phyloP scores from a whole-genome alignment of 1,140 invertebrate genomes.

The Drosophila virilis region DNA sequence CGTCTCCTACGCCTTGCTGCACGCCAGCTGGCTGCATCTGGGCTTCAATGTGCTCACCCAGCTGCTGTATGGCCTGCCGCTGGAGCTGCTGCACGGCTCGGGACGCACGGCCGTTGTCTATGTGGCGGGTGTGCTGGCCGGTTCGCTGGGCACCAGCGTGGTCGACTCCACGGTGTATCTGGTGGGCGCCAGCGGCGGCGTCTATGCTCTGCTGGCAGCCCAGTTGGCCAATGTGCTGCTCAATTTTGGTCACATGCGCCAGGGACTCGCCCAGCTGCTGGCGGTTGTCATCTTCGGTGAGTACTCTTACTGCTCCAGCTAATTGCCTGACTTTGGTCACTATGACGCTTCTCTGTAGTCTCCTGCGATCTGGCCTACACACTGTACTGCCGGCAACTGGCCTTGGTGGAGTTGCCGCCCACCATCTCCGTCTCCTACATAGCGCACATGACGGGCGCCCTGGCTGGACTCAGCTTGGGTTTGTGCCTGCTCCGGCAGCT shows the following conservation, averaged over 20 bases:
- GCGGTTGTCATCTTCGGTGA: conserved; percentile 96
- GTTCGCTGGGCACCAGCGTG: conserved; percentile 95
- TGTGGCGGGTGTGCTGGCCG: conserved; percentile 96
- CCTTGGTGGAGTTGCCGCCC: conserved; percentile 85
- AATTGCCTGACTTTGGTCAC: no score
- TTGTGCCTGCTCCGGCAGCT: conserved; percentile 97
- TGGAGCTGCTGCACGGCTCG: conserved; percentile 98
- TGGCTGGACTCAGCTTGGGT: conserved; percentile 94
- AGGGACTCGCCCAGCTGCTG: conserved; percentile 94
- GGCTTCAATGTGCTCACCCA: conserved; percentile 97
- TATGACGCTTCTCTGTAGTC: conserved; percentile 85
- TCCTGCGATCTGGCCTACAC: conserved; percentile 97
- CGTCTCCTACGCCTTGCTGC: conserved; percentile 96
- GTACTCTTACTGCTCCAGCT: conserved; percentile 66
- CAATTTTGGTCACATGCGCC: conserved; percentile 98
- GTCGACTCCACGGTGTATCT: conserved; percentile 97
- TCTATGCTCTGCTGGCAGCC: conserved; percentile 96
- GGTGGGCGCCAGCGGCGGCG: conserved; percentile 96
- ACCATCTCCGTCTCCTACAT: conserved; percentile 97
- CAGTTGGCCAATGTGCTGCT: conserved; percentile 96
- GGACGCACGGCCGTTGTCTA: conserved; percentile 95
- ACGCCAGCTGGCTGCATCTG: conserved; percentile 98
- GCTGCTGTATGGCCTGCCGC: conserved; percentile 93
- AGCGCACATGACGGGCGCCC: conserved; percentile 95
- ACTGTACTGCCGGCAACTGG: conserved; percentile 94